These are phyloP conservation scores for Bombycilla garrulus DNA, from an alignment of 2,113 vertebrate species.

Conservation along the genomic window DNA sequence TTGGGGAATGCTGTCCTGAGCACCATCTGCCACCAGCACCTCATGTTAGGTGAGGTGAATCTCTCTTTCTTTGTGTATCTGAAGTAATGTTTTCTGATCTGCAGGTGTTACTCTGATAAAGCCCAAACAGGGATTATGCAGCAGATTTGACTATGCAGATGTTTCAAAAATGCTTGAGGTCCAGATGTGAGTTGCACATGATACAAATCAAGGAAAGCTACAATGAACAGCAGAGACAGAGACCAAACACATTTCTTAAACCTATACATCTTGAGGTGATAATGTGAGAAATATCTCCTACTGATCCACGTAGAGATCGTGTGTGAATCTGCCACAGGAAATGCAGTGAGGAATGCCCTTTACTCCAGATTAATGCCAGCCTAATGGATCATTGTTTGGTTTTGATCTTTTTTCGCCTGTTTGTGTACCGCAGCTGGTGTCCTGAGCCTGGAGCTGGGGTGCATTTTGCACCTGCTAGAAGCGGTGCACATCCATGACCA, in stretches of 20 bases:
- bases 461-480: not conserved
- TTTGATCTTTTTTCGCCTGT: not conserved
- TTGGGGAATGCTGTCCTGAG: not conserved
- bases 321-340: not conserved
- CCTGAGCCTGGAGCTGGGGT: not conserved
- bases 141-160: not conserved
- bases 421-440: not conserved
- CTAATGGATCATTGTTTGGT: not conserved
- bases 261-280: not conserved
- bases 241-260: not conserved
- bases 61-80: not conserved
- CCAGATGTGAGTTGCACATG: rapidly evolving
- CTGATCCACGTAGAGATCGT: not conserved
- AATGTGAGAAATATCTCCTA: not conserved
- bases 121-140: not conserved
- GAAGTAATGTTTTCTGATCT: not conserved
- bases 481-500: not conserved
- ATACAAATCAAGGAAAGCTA: not conserved
- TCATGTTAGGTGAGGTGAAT: rapidly evolving
- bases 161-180: not conserved
- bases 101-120: not conserved
- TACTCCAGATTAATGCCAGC: not conserved
- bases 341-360: not conserved
- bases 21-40: not conserved
- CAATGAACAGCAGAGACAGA: not conserved